Conservation (phyloP, 2,797 vertebrate species). For the Muscicapa comitata region DNA sequence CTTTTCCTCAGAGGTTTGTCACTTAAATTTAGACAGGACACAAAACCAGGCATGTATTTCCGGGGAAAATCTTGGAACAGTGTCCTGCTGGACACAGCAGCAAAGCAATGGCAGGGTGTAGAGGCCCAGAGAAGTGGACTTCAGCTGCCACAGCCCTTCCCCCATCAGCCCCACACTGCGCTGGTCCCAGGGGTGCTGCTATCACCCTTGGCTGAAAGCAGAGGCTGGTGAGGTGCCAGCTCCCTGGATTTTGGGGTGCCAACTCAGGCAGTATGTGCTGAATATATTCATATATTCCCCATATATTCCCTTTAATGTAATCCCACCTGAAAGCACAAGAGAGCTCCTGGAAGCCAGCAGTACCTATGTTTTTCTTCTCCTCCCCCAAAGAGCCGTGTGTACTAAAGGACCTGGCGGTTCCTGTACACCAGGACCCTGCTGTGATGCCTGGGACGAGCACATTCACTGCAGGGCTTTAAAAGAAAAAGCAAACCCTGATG, state of each 20-base stretch:
- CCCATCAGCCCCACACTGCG: fast-evolving
- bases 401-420: not conserved
- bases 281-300: not conserved
- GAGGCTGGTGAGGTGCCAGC: not conserved
- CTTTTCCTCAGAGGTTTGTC: not conserved
- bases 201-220: not conserved
- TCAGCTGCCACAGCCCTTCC: not conserved
- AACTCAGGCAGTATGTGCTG: not conserved
- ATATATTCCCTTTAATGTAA: not conserved
- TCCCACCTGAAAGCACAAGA: not conserved
- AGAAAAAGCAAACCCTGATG: not conserved
- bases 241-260: not conserved
- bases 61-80: not conserved
- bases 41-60: not conserved
- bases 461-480: not conserved
- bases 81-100: not conserved
- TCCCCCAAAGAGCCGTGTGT: not conserved
- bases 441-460: not conserved
- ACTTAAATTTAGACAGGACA: not conserved
- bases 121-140: not conserved
- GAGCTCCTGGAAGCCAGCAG: not conserved
- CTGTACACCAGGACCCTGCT: not conserved
- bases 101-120: fast-evolving
- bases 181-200: not conserved
- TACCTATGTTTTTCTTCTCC: not conserved